phyloP scores from a whole-genome alignment of 2,797 vertebrate species.

The Pangasius sanitwongsei region DNA sequence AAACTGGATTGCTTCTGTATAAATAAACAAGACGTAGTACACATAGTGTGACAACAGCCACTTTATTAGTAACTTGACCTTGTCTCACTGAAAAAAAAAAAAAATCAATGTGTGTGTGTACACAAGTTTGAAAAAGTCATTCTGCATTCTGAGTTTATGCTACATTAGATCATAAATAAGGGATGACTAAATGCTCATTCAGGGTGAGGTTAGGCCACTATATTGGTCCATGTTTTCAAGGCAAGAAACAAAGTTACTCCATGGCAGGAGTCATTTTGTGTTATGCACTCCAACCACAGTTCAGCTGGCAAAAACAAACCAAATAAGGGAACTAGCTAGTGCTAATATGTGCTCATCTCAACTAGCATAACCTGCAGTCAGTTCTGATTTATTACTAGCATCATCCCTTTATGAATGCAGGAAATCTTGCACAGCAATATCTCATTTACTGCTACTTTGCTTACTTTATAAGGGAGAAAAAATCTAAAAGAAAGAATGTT shows the following conservation, averaged over 20 bases:
- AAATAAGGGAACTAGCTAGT: neutral
- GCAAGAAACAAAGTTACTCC: conserved; percentile 14
- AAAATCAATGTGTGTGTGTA: neutral
- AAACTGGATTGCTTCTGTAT: neutral
- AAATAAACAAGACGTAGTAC: neutral
- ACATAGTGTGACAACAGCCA: neutral
- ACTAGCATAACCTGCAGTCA: neutral
- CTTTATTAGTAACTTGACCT: neutral
- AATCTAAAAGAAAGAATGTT: neutral
- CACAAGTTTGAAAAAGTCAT: conserved; percentile 1
- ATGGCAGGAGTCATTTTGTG: neutral
- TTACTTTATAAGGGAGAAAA: neutral
- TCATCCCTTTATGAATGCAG: neutral
- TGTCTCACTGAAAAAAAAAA: neutral
- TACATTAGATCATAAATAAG: conserved; percentile 28
- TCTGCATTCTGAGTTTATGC: neutral
- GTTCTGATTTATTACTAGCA: neutral
- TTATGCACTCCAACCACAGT: conserved; percentile 13
- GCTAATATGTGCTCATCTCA: neutral
- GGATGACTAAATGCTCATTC: neutral
- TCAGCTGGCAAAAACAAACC: neutral
- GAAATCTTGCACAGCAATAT: neutral
- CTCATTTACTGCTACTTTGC: neutral
- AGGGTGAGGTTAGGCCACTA: conserved; percentile 2
- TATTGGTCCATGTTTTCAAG: conserved; percentile 12